Evolutionary conservation across 2,797 vertebrate species (phyloP), one percentile per base, ranked within the genome.

Genomic region (Helostoma temminkii): DNA sequence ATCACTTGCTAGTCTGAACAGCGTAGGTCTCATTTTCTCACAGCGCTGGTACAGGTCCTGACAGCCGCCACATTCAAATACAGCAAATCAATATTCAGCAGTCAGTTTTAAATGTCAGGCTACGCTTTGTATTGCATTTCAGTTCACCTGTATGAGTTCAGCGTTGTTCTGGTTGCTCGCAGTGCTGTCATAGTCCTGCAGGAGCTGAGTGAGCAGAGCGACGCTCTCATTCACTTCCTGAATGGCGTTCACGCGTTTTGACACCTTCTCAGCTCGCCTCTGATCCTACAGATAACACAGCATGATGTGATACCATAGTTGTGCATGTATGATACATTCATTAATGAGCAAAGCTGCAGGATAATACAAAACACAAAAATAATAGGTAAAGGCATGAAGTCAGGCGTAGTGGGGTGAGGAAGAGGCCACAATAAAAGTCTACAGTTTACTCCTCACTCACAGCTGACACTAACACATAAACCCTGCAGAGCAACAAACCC

Each of bases 211-310:
- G 81, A 99, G 93, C 63, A 98, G 92, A 30, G 89, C 89, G 75
- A 98, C 97, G 0, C 96, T 98, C 89, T 96, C 97, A 72, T 97
- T 98, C 81, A 99, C 98, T 69, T 98, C 97, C 87, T 98, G 96
- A 0, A 99, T 97, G 76, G 97, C 94, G 5, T 96, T 97, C 46
- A 97, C 95, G 1, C 97, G 92, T 93, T 96, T 98, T 0, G 98
- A 98, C 78, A 99, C 96, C 87, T 97, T 98, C 87, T 99, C 98
- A 87, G 97, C 97, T 66, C 97, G 95, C 74, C 94, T 96, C 92
- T 99, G 97, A 84, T 99, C 98, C 98, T 99, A 48, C 19, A 43
- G 3, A 21, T 0, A 3, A 47, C 32, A 7, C 0, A 34, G 18
- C 11, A 30, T 10, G 25, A 4, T 3, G 41, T 47, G n/a, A 30